Base-by-base conservation (phyloP, 2,797 vertebrate genomes). In the Labroides dimidiatus region DNA sequence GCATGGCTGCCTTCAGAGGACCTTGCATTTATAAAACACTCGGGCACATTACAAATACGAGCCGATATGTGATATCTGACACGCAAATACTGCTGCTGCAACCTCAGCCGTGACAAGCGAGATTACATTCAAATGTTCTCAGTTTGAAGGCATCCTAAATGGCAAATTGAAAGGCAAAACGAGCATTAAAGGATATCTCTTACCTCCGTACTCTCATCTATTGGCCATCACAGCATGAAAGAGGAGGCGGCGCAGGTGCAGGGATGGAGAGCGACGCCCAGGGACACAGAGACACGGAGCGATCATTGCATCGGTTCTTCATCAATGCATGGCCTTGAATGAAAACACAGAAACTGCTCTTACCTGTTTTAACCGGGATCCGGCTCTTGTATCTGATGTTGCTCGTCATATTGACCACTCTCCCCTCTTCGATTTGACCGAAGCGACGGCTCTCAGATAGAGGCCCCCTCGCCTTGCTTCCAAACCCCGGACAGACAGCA, bases 331-430 rank as follows among this genome's bases (percentile, higher is more conserved):
- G 3, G 1, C 20, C 10, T 19, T 1, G 0, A 47, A 51, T 2
- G 0, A 7, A 24, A 45, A 7, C 6, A 33, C 19, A 19, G 13
- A 17, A 20, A 33, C 1, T 24, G 6, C 36, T 13, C 93, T 95
- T 94, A 98, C 97, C 97, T 93, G 97, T 93, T 93, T 96, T 97
- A 0, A 93, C 92, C 89, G 92, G 92, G 72, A 95, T 94, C 82
- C 97, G 96, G 95, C 94, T 98, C 86, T 97, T 98, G 94, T 96
- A 97, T 65, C 97, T 92, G 91, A 95, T 93, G 93, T 90, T 96
- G 70, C 90, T 94, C 90, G 94, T 97, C 97, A 98, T 97, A 87
- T 91, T 93, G 90, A 41, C 78, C 66, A 78, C 81, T 80, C 68
- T 87, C 30, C 69, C 77, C 80, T 65, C 66, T 48, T 68, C 33